Evolutionary conservation across 2,113 vertebrate species (phyloP).

Genomic region (Maccullochella peelii): DNA sequence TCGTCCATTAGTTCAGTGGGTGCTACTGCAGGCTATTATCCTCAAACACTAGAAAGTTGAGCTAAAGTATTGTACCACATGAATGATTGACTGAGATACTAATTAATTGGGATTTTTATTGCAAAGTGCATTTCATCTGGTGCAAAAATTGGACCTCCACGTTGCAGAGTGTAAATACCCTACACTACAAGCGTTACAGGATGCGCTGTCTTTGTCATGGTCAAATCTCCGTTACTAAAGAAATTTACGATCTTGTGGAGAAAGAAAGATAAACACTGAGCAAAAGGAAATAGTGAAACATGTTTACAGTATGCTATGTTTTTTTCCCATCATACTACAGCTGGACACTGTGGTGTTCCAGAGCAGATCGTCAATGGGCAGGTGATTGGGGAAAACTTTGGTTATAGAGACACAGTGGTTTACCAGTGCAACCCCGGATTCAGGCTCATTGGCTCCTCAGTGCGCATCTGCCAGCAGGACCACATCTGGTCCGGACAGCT

Average conservation of each 20-base stretch:
- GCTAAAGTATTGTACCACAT: not conserved
- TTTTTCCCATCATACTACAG: conserved; percentile 69
- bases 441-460: conserved; percentile 95
- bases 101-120: conserved; percentile 5
- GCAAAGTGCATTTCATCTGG: not conserved
- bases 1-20: conserved; percentile 31
- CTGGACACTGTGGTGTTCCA: conserved; percentile 94
- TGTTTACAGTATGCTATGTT: not conserved
- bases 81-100: conserved; percentile 15
- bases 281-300: not conserved
- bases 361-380: conserved; percentile 96
- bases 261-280: not conserved
- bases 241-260: not conserved
- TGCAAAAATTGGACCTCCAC: conserved; percentile 3
- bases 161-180: not conserved
- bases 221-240: not conserved
- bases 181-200: not conserved
- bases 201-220: not conserved
- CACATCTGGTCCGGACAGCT: conserved; percentile 97
- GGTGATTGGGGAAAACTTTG: conserved; percentile 97
- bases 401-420: conserved; percentile 96
- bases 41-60: conserved; percentile 6
- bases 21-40: conserved; percentile 17
- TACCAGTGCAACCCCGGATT: conserved; percentile 98
- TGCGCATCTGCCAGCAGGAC: conserved; percentile 96